Conservation (phyloP, 2,113 vertebrate genomes). For the Megatriorchis doriae region DNA sequence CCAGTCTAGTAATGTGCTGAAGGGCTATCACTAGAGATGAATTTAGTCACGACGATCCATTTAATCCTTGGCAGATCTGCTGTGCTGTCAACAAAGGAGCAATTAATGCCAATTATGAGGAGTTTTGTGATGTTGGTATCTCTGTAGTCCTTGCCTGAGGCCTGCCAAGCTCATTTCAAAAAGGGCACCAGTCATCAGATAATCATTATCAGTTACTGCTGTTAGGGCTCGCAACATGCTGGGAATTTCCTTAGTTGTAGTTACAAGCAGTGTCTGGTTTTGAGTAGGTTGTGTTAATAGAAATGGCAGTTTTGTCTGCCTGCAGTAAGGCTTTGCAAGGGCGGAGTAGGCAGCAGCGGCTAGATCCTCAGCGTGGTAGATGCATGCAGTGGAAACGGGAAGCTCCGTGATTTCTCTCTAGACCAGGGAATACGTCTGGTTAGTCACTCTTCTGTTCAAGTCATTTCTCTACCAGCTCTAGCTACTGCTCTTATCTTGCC, state of each 20-base stretch:
- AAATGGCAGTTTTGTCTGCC: not conserved
- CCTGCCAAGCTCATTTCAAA: not conserved
- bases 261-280: not conserved
- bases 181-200: not conserved
- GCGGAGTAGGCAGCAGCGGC: not conserved
- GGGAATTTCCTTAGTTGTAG: not conserved
- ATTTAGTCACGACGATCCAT: not conserved
- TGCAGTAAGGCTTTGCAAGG: not conserved
- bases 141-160: slow-evolving; percentile 26
- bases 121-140: slow-evolving; percentile 31
- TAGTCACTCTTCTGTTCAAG: not conserved
- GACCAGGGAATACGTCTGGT: not conserved
- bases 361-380: not conserved
- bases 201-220: slow-evolving; percentile 1
- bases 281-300: not conserved
- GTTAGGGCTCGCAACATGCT: not conserved
- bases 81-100: slow-evolving; percentile 26
- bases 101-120: slow-evolving; percentile 46
- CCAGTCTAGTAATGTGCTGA: not conserved
- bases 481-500: not conserved
- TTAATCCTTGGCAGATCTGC: slow-evolving; percentile 11
- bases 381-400: not conserved
- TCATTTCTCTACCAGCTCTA: not conserved
- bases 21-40: not conserved
- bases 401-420: not conserved